These are phyloP conservation scores for Caloenas nicobarica DNA, from an alignment of 2,113 vertebrate species.

Conservation along the genomic window DNA sequence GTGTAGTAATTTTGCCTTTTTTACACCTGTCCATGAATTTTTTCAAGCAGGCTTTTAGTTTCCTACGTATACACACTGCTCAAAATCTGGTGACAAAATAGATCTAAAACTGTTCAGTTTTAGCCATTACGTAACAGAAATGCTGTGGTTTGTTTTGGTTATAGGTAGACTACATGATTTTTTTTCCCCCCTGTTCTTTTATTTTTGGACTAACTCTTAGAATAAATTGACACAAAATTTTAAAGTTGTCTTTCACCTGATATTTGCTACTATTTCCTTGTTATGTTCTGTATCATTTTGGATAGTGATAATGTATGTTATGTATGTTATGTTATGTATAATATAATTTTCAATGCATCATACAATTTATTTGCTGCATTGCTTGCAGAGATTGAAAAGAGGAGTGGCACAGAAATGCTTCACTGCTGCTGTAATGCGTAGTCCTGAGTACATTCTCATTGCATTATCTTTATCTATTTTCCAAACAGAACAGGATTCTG, in stretches of 20 bases:
- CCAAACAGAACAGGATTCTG: background rate
- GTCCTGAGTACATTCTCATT: background rate
- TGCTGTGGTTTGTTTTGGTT: background rate
- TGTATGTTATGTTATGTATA: background rate
- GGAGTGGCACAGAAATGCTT: background rate
- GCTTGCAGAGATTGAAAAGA: background rate
- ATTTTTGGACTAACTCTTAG: background rate
- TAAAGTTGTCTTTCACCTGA: background rate
- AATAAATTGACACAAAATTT: background rate
- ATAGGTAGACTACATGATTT: background rate
- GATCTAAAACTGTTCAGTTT: background rate
- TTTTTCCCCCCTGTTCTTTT: background rate
- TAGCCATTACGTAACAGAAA: background rate
- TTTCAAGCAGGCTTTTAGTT: background rate
- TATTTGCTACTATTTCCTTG: background rate
- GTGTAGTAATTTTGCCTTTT: background rate
- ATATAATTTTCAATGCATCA: constrained; percentile 12
- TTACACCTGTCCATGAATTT: background rate
- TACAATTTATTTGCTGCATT: background rate
- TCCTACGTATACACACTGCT: background rate
- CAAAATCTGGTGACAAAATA: background rate
- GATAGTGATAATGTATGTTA: background rate
- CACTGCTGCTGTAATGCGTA: background rate
- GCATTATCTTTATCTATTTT: background rate
- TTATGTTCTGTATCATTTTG: background rate